Evolutionary conservation across 2,888 invertebrate genomes (phyloP).

Genomic region (Drosophila atripex): DNA sequence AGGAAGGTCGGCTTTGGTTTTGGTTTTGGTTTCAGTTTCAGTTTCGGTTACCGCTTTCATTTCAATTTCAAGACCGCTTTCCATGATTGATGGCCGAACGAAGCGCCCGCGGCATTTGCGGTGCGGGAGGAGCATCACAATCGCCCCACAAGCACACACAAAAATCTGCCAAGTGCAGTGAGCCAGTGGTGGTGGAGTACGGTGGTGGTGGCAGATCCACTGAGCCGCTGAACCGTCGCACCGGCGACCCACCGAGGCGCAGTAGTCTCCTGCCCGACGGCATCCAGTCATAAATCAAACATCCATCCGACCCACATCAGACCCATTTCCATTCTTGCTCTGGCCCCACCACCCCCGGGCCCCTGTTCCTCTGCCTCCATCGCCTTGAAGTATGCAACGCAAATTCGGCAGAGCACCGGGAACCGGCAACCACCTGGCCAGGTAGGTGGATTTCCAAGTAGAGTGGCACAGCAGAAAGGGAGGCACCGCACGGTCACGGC

Average conservation of each 20-base stretch:
- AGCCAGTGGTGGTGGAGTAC: neutral
- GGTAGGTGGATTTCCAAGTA: slow-evolving; percentile 3
- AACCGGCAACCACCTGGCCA: neutral
- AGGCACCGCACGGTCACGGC: slow-evolving; percentile 6
- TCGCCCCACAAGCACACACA: too few relatives aligned
- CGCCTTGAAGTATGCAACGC: slow-evolving; percentile 45
- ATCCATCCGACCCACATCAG: slow-evolving; percentile 10
- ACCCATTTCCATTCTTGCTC: neutral
- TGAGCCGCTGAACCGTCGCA: neutral
- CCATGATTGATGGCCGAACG: slow-evolving; percentile 24
- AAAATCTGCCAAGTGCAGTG: slow-evolving; percentile 15
- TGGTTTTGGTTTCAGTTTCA: neutral
- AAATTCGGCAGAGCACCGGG: slow-evolving; percentile 36
- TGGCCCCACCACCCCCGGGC: too few relatives aligned
- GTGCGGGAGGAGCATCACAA: too few relatives aligned
- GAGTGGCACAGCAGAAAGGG: neutral
- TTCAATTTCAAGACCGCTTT: neutral
- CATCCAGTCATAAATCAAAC: slow-evolving; percentile 55
- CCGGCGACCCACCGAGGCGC: neutral
- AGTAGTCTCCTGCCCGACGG: slow-evolving; percentile 11
- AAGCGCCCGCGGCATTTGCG: neutral
- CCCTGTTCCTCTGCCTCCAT: neutral
- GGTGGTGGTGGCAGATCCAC: neutral
- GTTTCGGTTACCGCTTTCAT: neutral
- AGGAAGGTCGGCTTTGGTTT: neutral